Percentiles rank a stretch among this genome's conserved stretches.
Conservation (phyloP, 2,888 invertebrate species). For the Thalpophila matura region DNA sequence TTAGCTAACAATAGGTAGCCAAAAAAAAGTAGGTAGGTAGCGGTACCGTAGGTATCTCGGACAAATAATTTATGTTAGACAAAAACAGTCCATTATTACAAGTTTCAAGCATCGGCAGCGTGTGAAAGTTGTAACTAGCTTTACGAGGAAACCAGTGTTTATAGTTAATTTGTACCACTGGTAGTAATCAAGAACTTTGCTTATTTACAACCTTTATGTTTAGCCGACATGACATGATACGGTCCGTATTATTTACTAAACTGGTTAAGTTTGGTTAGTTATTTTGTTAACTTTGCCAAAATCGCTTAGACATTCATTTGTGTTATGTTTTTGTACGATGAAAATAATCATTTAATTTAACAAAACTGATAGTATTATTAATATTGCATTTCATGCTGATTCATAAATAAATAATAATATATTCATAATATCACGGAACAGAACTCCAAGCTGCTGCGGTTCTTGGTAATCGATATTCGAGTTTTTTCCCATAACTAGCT, state of each 20-base stretch:
- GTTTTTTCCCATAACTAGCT: conserved; percentile 28
- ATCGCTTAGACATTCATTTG: conserved; percentile 16
- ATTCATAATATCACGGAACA: conserved; percentile 38
- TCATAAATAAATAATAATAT: conserved; percentile 39
- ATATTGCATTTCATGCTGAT: conserved; percentile 14
- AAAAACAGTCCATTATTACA: conserved; percentile 28
- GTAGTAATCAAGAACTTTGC: conserved; percentile 50
- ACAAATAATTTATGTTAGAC: conserved; percentile 22
- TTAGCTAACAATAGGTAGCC: too few relatives aligned
- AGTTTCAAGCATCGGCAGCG: conserved; percentile 47
- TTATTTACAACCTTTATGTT: conserved; percentile 49
- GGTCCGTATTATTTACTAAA: conserved; percentile 39
- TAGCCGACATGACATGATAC: conserved; percentile 51
- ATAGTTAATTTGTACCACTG: conserved; percentile 46
- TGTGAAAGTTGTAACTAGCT: conserved; percentile 49
- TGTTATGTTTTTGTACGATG: not conserved
- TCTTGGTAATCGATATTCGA: conserved; percentile 38
- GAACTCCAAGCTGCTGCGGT: conserved; percentile 6
- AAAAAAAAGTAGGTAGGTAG: too few relatives aligned
- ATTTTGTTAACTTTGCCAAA: conserved; percentile 20
- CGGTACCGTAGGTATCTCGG: too few relatives aligned
- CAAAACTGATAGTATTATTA: too few relatives aligned
- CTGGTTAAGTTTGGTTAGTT: conserved; percentile 42
- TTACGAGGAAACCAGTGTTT: conserved; percentile 48
- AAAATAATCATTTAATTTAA: too few relatives aligned